Percentiles rank a stretch among this genome's conserved stretches.
These are phyloP conservation scores for Rattus rattus DNA, from an alignment of 2,113 vertebrate species.

Conservation along the genomic window DNA sequence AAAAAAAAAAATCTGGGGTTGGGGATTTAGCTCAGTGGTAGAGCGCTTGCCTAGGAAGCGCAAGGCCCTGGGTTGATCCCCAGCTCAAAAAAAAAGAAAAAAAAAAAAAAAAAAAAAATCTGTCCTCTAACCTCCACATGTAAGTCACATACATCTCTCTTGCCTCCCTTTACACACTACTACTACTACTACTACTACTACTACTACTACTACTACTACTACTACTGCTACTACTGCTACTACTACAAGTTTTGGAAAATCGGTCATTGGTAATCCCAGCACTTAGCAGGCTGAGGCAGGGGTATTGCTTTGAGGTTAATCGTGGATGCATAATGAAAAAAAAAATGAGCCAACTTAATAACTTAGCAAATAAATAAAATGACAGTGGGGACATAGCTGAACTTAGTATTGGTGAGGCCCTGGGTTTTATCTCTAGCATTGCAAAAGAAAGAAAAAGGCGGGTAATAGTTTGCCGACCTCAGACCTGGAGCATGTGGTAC, in stretches of 20 bases:
- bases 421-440: not conserved
- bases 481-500: too few relatives aligned
- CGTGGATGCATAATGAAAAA: not conserved
- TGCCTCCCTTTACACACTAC: not conserved
- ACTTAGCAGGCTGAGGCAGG: not conserved
- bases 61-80: too few relatives aligned
- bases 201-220: not conserved
- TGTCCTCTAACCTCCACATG: not conserved
- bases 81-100: too few relatives aligned
- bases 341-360: not conserved
- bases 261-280: not conserved
- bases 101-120: too few relatives aligned
- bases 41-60: too few relatives aligned
- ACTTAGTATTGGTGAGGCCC: not conserved
- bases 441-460: not conserved
- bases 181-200: too few relatives aligned
- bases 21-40: too few relatives aligned
- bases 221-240: not conserved
- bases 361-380: not conserved
- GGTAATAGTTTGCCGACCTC: too few relatives aligned
- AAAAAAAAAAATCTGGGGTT: too few relatives aligned
- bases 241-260: not conserved
- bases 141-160: not conserved
- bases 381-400: not conserved
- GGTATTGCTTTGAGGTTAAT: not conserved